phyloP scores from a whole-genome alignment of 2,113 vertebrate species.

The Plestiodon gilberti region DNA sequence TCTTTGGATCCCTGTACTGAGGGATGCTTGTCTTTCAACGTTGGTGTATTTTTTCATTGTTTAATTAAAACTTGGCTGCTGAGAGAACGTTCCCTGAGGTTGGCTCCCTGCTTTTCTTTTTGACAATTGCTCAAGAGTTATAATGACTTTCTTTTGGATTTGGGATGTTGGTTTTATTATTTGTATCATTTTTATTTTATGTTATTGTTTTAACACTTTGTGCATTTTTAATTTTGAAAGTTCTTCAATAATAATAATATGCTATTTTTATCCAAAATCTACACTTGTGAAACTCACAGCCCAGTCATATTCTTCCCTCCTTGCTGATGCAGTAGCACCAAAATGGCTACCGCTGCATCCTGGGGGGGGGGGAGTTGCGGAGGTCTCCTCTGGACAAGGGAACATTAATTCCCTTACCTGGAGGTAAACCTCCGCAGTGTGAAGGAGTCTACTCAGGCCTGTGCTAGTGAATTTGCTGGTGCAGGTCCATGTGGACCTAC shows the following conservation, averaged over 20 bases:
- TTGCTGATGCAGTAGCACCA: too few species aligned
- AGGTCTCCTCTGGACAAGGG: too few species aligned
- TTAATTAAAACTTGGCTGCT: background rate
- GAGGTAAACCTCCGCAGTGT: too few species aligned
- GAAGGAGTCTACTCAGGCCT: too few species aligned
- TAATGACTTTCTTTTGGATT: background rate
- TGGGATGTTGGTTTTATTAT: background rate
- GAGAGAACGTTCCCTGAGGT: background rate
- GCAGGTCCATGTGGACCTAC: too few species aligned
- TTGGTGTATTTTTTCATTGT: background rate
- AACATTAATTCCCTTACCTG: too few species aligned
- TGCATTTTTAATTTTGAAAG: background rate
- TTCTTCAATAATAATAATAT: background rate
- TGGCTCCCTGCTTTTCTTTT: background rate
- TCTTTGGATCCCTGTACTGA: background rate
- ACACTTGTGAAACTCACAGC: too few species aligned
- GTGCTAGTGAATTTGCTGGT: too few species aligned
- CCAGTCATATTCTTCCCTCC: too few species aligned
- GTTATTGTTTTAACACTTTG: background rate
- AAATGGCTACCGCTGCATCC: too few species aligned
- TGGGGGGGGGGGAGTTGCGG: too few species aligned
- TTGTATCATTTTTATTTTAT: background rate
- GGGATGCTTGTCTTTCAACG: background rate
- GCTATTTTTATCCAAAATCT: background rate
- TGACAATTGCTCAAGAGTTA: background rate